Evolutionary conservation across 2,888 invertebrate species (phyloP).

Genomic region (Xanthia togata): DNA sequence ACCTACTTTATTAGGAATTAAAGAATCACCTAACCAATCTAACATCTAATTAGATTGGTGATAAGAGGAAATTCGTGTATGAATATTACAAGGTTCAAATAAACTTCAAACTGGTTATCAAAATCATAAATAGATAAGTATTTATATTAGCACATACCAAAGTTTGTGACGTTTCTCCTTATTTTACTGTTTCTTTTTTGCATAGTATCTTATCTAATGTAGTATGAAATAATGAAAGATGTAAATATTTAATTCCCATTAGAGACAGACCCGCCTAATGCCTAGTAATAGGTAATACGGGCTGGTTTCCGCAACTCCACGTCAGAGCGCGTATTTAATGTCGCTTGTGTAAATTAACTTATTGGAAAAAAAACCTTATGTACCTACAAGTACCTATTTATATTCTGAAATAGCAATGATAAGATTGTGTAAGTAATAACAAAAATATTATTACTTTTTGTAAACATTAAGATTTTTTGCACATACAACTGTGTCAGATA

Average conservation of each 20-base stretch:
- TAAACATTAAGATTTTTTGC: constrained; percentile 24
- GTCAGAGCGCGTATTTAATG: too few species aligned
- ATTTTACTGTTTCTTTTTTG: not conserved
- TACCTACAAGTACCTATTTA: constrained; percentile 12
- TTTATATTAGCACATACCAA: too few species aligned
- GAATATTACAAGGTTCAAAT: too few species aligned
- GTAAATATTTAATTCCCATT: not conserved
- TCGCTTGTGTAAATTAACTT: not conserved
- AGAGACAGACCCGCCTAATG: not conserved
- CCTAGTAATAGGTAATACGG: too few species aligned
- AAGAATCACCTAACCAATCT: too few species aligned
- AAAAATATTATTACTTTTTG: constrained; percentile 32
- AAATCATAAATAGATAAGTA: too few species aligned
- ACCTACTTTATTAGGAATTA: too few species aligned
- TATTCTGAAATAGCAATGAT: constrained; percentile 18
- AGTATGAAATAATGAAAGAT: not conserved
- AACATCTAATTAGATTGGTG: too few species aligned
- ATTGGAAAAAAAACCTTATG: not conserved
- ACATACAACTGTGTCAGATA: constrained; percentile 41
- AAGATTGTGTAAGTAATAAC: constrained; percentile 32
- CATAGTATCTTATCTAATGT: not conserved
- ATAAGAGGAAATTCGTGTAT: too few species aligned
- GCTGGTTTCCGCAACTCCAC: too few species aligned
- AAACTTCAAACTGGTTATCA: too few species aligned
- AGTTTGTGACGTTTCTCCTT: not conserved